A percentile compares a stretch with the other conserved stretches of the same genome.
These are phyloP conservation scores for Stegostoma tigrinum DNA, from an alignment of 2,113 vertebrate species.

Conservation along the genomic window DNA sequence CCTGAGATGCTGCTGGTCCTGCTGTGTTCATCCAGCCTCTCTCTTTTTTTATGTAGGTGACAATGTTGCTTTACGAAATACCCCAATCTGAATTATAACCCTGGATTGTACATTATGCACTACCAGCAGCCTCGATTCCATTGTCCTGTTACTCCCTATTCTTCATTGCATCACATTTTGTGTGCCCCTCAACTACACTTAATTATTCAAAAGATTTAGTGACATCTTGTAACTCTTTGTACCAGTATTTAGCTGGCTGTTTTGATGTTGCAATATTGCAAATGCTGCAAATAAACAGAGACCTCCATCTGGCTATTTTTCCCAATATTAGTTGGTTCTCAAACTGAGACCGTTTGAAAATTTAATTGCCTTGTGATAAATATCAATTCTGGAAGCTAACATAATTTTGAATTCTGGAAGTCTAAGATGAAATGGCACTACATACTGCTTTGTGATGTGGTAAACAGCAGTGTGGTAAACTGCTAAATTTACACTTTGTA, in stretches of 20 bases:
- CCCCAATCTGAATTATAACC: background rate
- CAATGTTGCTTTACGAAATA: background rate
- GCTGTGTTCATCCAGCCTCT: no score
- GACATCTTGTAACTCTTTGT: background rate
- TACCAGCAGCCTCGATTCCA: background rate
- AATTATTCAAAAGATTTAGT: background rate
- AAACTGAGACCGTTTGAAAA: background rate
- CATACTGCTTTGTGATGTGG: background rate
- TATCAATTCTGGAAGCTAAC: background rate
- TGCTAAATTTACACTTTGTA: background rate
- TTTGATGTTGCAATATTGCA: background rate
- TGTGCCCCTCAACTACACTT: background rate
- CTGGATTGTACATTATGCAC: background rate
- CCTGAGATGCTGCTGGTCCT: no score
- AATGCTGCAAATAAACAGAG: background rate
- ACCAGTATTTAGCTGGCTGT: background rate
- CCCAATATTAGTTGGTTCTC: background rate
- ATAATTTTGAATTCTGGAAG: no score
- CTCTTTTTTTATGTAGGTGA: background rate
- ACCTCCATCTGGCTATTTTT: background rate
- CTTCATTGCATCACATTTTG: background rate
- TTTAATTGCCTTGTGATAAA: background rate
- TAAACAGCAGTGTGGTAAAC: background rate
- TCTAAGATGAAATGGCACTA: background rate
- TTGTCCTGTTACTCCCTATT: background rate